Evolutionary conservation across 2,113 vertebrate species (phyloP).

Genomic region (Hippocampus abdominalis): DNA sequence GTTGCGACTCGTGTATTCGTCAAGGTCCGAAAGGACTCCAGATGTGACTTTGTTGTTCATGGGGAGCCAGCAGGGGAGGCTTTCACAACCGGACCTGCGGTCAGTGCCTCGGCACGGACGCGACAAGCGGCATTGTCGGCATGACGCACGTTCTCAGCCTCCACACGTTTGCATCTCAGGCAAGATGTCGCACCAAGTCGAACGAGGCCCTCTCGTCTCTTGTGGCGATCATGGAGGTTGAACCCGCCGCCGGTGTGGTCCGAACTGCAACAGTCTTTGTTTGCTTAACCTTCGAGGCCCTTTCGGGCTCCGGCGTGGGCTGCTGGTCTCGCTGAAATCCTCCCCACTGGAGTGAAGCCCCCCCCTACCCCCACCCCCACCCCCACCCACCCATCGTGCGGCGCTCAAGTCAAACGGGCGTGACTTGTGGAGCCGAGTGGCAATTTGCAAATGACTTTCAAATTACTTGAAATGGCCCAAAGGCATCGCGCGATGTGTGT

Average conservation of each 20-base stretch:
- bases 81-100: no score
- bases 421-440: slow-evolving; percentile 21
- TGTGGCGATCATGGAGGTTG: slow-evolving; percentile 76
- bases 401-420: slow-evolving; percentile 36
- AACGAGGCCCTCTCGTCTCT: slow-evolving; percentile 79
- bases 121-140: slow-evolving; percentile 19
- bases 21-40: slow-evolving; percentile 66
- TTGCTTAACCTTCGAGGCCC: slow-evolving; percentile 89
- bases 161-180: slow-evolving; percentile 66
- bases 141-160: neutral
- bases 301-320: slow-evolving; percentile 76
- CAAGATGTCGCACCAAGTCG: slow-evolving; percentile 79
- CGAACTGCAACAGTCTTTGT: slow-evolving; percentile 84
- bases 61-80: slow-evolving; percentile 34
- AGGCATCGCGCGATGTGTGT: neutral
- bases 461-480: neutral
- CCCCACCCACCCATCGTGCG: slow-evolving; percentile 31
- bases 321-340: slow-evolving; percentile 47
- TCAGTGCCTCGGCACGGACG: no score
- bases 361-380: slow-evolving; percentile 9
- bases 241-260: slow-evolving; percentile 89
- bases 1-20: slow-evolving; percentile 13
- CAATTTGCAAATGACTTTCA: neutral
- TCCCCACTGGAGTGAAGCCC: slow-evolving; percentile 49
- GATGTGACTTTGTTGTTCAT: slow-evolving; percentile 59